Conservation (phyloP, 2,888 invertebrate species). For the Oegoconia quadripuncta region DNA sequence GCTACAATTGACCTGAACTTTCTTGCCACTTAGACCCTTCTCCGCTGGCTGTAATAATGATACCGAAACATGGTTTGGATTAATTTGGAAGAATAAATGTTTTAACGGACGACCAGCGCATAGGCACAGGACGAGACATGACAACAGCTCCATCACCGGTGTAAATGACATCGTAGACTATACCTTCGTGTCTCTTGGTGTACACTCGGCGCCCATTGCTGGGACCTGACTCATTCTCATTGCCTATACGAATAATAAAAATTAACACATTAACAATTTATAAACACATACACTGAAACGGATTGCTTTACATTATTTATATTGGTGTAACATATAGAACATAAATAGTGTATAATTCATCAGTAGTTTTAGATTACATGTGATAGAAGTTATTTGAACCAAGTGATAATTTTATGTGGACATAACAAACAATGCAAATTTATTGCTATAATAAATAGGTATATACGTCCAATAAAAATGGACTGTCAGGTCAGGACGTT, state of each 20-base stretch:
- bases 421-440: too few relatives aligned
- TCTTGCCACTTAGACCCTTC: not conserved
- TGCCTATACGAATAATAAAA: slow-evolving; percentile 56
- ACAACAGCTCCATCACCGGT: slow-evolving; percentile 46
- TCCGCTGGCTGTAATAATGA: slow-evolving; percentile 12
- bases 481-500: too few relatives aligned
- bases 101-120: not conserved
- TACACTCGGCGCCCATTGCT: slow-evolving; percentile 44
- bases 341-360: slow-evolving; percentile 44
- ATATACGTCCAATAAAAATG: too few relatives aligned
- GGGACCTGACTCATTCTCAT: slow-evolving; percentile 41
- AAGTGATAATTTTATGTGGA: too few relatives aligned
- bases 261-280: slow-evolving; percentile 28
- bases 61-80: not conserved
- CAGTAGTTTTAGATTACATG: not conserved
- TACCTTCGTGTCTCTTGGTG: slow-evolving; percentile 69
- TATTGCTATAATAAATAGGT: too few relatives aligned
- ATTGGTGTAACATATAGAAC: slow-evolving; percentile 43
- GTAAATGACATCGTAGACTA: slow-evolving; percentile 24
- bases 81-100: slow-evolving; percentile 7
- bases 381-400: not conserved
- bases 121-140: slow-evolving; percentile 4
- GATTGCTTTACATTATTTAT: slow-evolving; percentile 71
- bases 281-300: slow-evolving; percentile 22
- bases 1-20: slow-evolving; percentile 2